Base-by-base conservation (phyloP, 2,888 invertebrate genomes). In the Plebejus anna region DNA sequence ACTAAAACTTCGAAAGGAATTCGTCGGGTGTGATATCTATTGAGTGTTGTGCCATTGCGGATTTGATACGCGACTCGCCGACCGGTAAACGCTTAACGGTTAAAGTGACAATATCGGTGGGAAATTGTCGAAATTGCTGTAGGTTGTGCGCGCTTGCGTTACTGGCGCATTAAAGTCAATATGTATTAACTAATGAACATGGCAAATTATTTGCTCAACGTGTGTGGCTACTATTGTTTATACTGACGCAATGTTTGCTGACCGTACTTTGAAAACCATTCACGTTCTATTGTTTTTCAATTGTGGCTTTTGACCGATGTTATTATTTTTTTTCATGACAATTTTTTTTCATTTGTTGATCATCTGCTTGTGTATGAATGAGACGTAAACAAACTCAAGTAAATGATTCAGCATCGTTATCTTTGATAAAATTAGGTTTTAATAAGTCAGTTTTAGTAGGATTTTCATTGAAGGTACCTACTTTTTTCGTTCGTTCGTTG, bases 1-100 rank as follows among this genome's bases (percentile, higher is more conserved):
- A 89, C 85, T 89, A 89, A 89, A 82, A 71, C 78, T 78, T 80
- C 78, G 78, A 81, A 85, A 87, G 86, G 82, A 85, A 85, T 82
- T 81, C 77, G 78, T 76, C 83, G 82, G 81, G 81, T 87, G 85
- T 87, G 83, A 84, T 83, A 80, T 82, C 80, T 81, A 80, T 80
- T 77, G 79, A 82, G 85, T 87, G 86, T 82, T 79, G 80, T 82
- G 79, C 36, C 79, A 82, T 84, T 85, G 80, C 83, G 83, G 87
- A 89, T 90, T 90, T 88, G 89, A 88, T 87, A 83, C 87, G 84
- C 84, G 83, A 84, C 80, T 83, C 72, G 59, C 47, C 83, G 84
- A 82, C 81, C 83, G 85, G 84, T 87, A 82, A 84, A 83, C 81
- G 87, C 87, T 82, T 88, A 88, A 88, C 76, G 77, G 75, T 77